Conservation (phyloP, 2,888 invertebrate species). For the Callyntrura sp. region DNA sequence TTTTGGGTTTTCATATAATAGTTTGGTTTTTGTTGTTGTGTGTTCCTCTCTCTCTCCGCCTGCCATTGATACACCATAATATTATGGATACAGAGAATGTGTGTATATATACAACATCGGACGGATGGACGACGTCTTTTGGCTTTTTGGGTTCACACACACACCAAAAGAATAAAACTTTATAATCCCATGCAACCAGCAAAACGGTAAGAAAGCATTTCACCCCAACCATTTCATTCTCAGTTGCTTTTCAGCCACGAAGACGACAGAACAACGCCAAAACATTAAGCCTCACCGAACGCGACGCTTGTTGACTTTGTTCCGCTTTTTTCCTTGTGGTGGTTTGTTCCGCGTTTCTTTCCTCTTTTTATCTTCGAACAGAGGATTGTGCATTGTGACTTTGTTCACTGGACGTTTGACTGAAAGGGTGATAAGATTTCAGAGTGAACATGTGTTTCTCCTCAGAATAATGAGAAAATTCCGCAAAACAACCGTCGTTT, state of each 20-base stretch:
- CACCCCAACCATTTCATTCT: slow-evolving; percentile 64
- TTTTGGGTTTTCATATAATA: slow-evolving; percentile 13
- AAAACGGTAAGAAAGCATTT: slow-evolving; percentile 34
- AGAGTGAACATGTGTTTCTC: too few species aligned
- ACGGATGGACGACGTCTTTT: background rate
- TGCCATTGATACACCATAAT: slow-evolving; percentile 48
- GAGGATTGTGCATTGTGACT: too few species aligned
- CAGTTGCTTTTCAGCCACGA: slow-evolving; percentile 50
- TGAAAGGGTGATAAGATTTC: too few species aligned
- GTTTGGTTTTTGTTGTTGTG: slow-evolving; percentile 17
- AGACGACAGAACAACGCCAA: background rate
- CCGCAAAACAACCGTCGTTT: too few species aligned
- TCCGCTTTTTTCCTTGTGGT: too few species aligned
- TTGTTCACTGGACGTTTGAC: too few species aligned
- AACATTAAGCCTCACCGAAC: too few species aligned
- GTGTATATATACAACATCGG: background rate
- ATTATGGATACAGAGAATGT: background rate
- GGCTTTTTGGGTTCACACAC: background rate
- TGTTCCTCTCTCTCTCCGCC: too few species aligned
- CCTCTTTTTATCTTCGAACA: too few species aligned
- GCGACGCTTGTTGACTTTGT: slow-evolving; percentile 16
- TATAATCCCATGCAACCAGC: too few species aligned
- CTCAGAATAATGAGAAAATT: too few species aligned
- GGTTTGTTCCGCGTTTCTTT: background rate
- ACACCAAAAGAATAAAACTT: too few species aligned